phyloP scores from a whole-genome alignment of 2,113 vertebrate genomes.

The Phocoena phocoena region DNA sequence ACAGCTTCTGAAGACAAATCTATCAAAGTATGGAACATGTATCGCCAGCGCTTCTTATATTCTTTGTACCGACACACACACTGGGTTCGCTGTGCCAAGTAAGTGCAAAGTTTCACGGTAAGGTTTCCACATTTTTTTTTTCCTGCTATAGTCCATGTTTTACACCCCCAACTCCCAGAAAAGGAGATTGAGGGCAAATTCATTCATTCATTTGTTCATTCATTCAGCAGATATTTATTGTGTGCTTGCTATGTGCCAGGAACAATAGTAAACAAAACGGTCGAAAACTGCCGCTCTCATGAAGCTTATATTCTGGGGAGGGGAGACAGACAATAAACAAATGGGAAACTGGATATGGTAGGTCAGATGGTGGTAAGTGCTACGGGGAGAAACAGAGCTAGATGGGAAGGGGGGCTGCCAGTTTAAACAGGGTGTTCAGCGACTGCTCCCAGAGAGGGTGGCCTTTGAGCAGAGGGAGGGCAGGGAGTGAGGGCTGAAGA shows the following conservation, averaged over 20 bases:
- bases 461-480: not conserved
- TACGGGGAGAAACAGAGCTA: not conserved
- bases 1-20: slow-evolving; percentile 96
- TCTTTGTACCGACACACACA: slow-evolving; percentile 93
- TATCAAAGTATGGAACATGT: slow-evolving; percentile 93
- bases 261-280: not conserved
- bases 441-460: not conserved
- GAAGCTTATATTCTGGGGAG: not conserved
- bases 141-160: not conserved
- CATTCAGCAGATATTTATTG: not conserved
- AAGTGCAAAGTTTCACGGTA: slow-evolving; percentile 14
- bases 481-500: not conserved
- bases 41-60: slow-evolving; percentile 88
- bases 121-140: not conserved
- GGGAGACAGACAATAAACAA: not conserved
- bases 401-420: not conserved
- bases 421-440: not conserved
- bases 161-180: not conserved
- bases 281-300: not conserved
- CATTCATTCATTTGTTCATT: not conserved
- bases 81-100: slow-evolving; percentile 96
- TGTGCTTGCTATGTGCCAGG: not conserved
- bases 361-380: not conserved
- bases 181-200: not conserved
- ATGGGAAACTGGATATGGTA: not conserved